Conservation (phyloP, 2,888 invertebrate species). For the Adelognathus sp. region DNA sequence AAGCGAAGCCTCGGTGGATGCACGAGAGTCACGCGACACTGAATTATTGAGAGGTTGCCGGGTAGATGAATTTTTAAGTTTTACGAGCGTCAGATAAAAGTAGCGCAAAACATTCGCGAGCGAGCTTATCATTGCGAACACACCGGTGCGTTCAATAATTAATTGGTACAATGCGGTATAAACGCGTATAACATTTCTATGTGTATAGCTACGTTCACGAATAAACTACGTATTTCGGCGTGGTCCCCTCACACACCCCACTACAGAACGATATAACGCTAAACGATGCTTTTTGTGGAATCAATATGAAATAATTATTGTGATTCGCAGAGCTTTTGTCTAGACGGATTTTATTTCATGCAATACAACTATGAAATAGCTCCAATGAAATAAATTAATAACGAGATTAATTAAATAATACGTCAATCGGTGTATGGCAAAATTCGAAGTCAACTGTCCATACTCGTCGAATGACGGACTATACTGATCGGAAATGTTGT, state of each 20-base stretch:
- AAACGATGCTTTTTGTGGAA: not conserved
- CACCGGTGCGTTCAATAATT: slow-evolving; percentile 41
- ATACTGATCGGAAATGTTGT: too few relatives aligned
- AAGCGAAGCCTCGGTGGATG: slow-evolving; percentile 26
- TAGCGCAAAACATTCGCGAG: slow-evolving; percentile 56
- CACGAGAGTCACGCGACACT: slow-evolving; percentile 69
- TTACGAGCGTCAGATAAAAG: slow-evolving; percentile 67
- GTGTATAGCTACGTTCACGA: not conserved
- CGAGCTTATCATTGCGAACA: slow-evolving; percentile 62
- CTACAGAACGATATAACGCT: not conserved
- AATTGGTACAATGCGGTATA: slow-evolving; percentile 40
- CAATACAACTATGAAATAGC: not conserved
- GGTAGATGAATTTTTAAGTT: slow-evolving; percentile 69
- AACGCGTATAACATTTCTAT: slow-evolving; percentile 5
- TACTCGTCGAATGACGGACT: too few relatives aligned
- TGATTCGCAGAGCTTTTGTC: not conserved
- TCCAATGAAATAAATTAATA: not conserved
- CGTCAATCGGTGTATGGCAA: too few relatives aligned
- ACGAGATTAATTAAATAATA: too few relatives aligned
- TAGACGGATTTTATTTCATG: not conserved
- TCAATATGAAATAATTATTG: slow-evolving; percentile 9
- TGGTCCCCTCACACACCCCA: not conserved
- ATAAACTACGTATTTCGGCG: not conserved
- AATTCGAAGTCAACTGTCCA: too few relatives aligned
- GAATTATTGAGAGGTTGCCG: slow-evolving; percentile 66